phyloP scores from a whole-genome alignment of 2,888 invertebrate species.

The Zhuqinia jingwanae region DNA sequence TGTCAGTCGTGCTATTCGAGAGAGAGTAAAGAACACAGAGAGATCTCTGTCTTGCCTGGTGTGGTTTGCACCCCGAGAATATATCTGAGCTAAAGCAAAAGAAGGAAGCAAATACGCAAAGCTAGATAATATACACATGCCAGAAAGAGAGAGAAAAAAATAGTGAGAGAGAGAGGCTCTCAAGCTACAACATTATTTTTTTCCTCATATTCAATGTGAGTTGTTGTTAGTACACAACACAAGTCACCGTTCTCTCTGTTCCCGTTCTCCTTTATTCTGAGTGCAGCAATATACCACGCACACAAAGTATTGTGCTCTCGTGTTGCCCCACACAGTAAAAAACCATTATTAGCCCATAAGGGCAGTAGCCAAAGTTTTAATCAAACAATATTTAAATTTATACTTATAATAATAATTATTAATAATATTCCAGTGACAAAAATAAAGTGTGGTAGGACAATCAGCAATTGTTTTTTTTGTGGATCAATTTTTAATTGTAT shows the following conservation, averaged over 20 bases:
- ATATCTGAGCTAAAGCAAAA: too few species aligned
- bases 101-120: not conserved
- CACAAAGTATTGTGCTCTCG: slow-evolving; percentile 22
- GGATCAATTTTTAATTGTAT: not conserved
- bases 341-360: too few species aligned
- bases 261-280: not conserved
- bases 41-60: not conserved
- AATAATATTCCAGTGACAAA: not conserved
- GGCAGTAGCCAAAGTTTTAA: too few species aligned
- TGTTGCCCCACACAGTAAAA: slow-evolving; percentile 8
- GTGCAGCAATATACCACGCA: not conserved
- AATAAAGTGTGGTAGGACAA: slow-evolving; percentile 1
- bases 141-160: too few species aligned
- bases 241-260: not conserved
- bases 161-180: too few species aligned
- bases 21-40: slow-evolving; percentile 9
- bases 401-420: slow-evolving; percentile 7
- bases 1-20: slow-evolving; percentile 61
- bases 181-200: slow-evolving; percentile 13
- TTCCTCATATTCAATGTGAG: slow-evolving; percentile 10
- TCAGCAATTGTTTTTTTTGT: not conserved
- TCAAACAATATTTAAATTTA: too few species aligned
- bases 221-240: not conserved
- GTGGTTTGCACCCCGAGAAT: slow-evolving; percentile 1
- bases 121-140: not conserved